phyloP scores from a whole-genome alignment of 2,113 vertebrate genomes.

The Ctenodactylus gundi region DNA sequence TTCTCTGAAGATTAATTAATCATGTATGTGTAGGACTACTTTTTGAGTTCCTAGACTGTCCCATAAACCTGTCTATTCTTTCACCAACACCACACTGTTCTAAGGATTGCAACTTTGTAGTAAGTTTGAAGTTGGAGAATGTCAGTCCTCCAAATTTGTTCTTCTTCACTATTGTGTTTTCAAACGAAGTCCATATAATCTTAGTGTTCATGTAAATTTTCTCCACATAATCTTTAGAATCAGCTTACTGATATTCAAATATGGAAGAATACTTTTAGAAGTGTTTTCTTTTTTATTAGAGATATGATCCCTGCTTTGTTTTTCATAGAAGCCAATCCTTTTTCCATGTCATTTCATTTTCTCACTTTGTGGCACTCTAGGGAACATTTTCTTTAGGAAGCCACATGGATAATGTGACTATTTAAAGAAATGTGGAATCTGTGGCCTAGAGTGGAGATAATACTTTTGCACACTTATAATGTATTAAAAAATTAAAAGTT shows the following conservation, averaged over 20 bases:
- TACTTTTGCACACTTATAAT: not conserved
- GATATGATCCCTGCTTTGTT: not conserved
- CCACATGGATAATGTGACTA: not conserved
- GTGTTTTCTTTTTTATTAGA: not conserved
- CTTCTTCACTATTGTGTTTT: not conserved
- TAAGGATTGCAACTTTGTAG: not conserved
- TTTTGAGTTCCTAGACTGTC: not conserved
- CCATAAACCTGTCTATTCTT: not conserved
- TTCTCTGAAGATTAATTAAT: not conserved
- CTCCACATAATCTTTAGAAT: not conserved
- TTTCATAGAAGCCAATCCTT: not conserved
- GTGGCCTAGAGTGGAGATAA: not conserved
- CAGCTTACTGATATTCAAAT: not conserved
- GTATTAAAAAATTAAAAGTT: not conserved
- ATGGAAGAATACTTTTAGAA: not conserved
- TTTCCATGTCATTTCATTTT: not conserved
- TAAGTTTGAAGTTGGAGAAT: not conserved
- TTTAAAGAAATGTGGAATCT: not conserved
- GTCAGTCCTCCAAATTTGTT: not conserved
- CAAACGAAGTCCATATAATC: too few species aligned
- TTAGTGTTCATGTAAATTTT: not conserved
- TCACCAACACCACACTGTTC: not conserved
- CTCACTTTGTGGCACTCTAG: not conserved
- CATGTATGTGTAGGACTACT: not conserved
- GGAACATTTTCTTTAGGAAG: not conserved